Conservation (phyloP, 2,113 vertebrate species). For the Entelurus aequoreus region DNA sequence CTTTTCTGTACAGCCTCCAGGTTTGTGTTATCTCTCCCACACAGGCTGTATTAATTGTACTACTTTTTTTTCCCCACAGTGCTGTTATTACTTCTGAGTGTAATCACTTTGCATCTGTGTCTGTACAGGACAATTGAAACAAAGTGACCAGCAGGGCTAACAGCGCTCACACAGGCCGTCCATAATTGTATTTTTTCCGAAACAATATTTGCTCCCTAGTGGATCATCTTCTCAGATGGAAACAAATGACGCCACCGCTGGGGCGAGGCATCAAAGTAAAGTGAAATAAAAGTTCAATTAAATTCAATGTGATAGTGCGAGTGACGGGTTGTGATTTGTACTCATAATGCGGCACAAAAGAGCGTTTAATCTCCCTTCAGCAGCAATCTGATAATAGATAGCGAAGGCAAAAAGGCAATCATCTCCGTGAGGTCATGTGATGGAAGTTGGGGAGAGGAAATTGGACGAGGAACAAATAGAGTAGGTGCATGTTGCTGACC, state of each 20-base stretch:
- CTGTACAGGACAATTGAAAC: constrained; percentile 24
- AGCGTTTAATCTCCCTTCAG: no score
- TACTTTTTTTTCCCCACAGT: not conserved
- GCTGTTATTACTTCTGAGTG: constrained; percentile 10
- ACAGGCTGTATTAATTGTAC: constrained; percentile 38
- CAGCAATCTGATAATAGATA: no score
- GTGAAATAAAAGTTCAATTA: not conserved
- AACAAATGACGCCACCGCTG: not conserved
- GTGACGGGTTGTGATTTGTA: not conserved
- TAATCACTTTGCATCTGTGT: constrained; percentile 21
- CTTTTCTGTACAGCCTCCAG: constrained; percentile 14
- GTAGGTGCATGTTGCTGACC: constrained; percentile 64
- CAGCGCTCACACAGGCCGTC: constrained; percentile 1
- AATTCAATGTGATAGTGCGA: not conserved
- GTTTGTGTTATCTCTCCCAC: constrained; percentile 31
- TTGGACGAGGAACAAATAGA: not conserved
- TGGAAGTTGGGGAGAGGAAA: not conserved
- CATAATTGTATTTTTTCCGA: not conserved
- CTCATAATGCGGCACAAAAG: not conserved
- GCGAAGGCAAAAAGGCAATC: no score
- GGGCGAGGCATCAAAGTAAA: not conserved
- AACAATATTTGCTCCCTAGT: not conserved
- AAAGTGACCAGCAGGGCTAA: constrained; percentile 21
- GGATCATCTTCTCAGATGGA: not conserved
- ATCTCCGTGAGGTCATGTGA: no score